A percentile compares a stretch with the other conserved stretches of the same genome.
phyloP scores from a whole-genome alignment of 2,113 vertebrate genomes.

The Burhinus oedicnemus region DNA sequence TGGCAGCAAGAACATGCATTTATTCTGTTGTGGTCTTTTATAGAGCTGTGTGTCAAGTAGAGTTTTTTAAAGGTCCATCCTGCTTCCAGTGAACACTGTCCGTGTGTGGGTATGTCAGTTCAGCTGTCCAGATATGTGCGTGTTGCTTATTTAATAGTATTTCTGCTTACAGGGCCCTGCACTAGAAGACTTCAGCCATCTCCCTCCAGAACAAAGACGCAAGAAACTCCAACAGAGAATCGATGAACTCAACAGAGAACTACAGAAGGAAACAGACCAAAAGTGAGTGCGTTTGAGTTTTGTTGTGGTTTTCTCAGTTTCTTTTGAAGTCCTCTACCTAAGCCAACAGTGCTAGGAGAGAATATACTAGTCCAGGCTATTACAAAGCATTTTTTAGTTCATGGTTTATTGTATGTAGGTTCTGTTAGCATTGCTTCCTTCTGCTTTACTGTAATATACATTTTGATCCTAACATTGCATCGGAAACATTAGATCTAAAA shows the following conservation, averaged over 20 bases:
- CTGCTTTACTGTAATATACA: not conserved
- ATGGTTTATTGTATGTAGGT: not conserved
- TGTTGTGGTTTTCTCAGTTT: not conserved
- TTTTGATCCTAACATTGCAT: not conserved
- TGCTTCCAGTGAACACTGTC: conserved; percentile 45
- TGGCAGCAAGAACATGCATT: not conserved
- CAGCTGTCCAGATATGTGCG: not conserved
- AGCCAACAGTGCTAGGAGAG: not conserved
- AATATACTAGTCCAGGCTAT: not conserved
- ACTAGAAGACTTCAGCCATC: conserved; percentile 94
- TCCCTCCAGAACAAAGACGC: conserved; percentile 96
- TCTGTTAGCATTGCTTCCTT: not conserved
- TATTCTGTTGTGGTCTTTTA: not conserved
- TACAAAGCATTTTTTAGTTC: not conserved
- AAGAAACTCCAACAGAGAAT: conserved; percentile 95
- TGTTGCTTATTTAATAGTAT: not conserved
- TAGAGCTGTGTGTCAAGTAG: conserved; percentile 16
- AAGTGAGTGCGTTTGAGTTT: conserved; percentile 75
- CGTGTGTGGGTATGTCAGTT: conserved; percentile 49
- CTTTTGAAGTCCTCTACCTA: not conserved
- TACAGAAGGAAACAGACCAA: conserved; percentile 97
- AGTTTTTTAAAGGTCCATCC: conserved; percentile 15
- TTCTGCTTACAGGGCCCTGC: conserved; percentile 86
- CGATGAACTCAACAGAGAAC: conserved; percentile 92
- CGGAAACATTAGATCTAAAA: not conserved